These are phyloP conservation scores for Eleginops maclovinus DNA, from an alignment of 2,113 vertebrate species.

Conservation along the genomic window DNA sequence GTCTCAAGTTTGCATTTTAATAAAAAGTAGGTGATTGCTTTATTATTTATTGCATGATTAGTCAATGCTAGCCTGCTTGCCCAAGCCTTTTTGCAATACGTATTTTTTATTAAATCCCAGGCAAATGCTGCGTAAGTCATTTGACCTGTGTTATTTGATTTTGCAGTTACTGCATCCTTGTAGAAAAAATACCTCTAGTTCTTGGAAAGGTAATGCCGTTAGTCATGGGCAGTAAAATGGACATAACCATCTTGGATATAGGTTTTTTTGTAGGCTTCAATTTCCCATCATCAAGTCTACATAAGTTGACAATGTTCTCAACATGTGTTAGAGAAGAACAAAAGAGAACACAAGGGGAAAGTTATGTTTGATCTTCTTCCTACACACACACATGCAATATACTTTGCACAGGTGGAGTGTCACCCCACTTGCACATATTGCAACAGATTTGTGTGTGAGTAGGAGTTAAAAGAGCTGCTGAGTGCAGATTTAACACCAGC, in stretches of 20 bases:
- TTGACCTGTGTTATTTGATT: not conserved
- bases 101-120: not conserved
- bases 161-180: not conserved
- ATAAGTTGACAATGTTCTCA: slow-evolving; percentile 45
- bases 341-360: slow-evolving; percentile 9
- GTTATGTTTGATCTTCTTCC: slow-evolving; percentile 50
- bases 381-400: slow-evolving; percentile 29
- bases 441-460: slow-evolving; percentile 78
- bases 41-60: not conserved
- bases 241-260: slow-evolving; percentile 32
- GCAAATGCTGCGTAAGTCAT: not conserved
- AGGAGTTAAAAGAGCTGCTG: slow-evolving; percentile 80
- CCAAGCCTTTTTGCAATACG: slow-evolving; percentile 2
- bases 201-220: slow-evolving; percentile 5
- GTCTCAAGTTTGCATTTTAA: slow-evolving; percentile 11
- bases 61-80: not conserved
- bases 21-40: not conserved
- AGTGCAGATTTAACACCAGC: slow-evolving; percentile 79
- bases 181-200: not conserved
- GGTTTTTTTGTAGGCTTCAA: slow-evolving; percentile 44
- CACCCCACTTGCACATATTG: slow-evolving; percentile 76
- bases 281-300: slow-evolving; percentile 8
- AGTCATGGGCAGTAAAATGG: slow-evolving; percentile 34
- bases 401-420: slow-evolving; percentile 64
- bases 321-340: slow-evolving; percentile 1